Conservation (phyloP, 2,797 vertebrate genomes). For the Sebastes diaconus region DNA sequence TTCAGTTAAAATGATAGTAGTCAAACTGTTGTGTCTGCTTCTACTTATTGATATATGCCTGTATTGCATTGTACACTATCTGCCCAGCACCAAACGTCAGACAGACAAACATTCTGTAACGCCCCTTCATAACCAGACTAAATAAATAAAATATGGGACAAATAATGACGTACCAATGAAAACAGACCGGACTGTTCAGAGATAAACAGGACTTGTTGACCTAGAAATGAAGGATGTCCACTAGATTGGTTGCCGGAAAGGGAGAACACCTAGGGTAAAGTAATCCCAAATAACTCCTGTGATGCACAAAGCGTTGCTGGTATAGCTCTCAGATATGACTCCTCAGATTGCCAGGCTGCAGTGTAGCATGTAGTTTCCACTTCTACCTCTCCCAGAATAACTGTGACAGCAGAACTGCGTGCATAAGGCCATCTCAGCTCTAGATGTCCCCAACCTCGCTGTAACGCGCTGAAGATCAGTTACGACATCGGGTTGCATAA, state of each 20-base stretch:
- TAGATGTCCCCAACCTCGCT: not conserved
- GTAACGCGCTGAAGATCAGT: not conserved
- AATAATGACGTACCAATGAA: not conserved
- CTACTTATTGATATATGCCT: not conserved
- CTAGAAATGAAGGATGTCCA: not conserved
- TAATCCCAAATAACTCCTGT: not conserved
- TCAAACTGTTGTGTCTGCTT: not conserved
- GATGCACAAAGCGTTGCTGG: not conserved
- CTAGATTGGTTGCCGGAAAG: not conserved
- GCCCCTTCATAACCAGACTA: not conserved
- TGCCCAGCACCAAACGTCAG: not conserved
- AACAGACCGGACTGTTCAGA: not conserved
- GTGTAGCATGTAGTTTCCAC: not conserved
- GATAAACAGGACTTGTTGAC: not conserved
- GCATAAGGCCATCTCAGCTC: not conserved
- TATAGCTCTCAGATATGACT: not conserved
- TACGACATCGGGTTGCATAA: constrained; percentile 4
- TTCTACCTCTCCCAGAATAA: not conserved
- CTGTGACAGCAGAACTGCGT: not conserved
- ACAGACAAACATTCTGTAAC: not conserved
- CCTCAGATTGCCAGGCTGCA: not conserved
- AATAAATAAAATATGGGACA: not conserved
- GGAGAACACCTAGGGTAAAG: not conserved
- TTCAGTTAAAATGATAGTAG: not conserved
- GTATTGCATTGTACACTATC: not conserved